phyloP scores from a whole-genome alignment of 30 jellyfish, hydroid and myxozoan species.

The Turritopsis dohrnii region DNA sequence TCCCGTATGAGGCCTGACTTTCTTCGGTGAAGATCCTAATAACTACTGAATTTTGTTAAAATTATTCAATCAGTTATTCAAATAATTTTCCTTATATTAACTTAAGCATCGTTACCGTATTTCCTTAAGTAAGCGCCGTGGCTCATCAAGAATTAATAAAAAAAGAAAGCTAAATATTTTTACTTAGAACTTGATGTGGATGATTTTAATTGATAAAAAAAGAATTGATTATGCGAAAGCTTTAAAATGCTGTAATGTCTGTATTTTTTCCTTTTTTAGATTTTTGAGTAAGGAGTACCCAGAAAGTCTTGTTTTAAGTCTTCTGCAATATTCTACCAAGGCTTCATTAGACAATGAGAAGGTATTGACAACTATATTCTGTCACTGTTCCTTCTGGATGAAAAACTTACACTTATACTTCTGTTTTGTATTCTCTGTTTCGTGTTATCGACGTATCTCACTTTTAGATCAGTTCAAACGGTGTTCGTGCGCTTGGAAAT shows the following conservation, averaged over 20 bases:
- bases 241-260: neutral
- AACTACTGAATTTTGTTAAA: too few relatives aligned
- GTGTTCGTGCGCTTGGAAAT: conserved; percentile 96
- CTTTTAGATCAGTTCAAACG: conserved; percentile 83
- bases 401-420: neutral
- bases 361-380: conserved; percentile 23
- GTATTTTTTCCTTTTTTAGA: conserved; percentile 1
- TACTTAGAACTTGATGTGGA: too few relatives aligned
- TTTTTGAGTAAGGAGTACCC: conserved; percentile 42
- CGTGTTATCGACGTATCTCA: too few relatives aligned
- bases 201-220: too few relatives aligned
- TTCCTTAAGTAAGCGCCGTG: too few relatives aligned
- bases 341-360: conserved; percentile 85
- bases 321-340: conserved; percentile 47
- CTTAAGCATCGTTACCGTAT: too few relatives aligned
- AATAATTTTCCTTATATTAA: too few relatives aligned
- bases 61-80: too few relatives aligned
- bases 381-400: neutral
- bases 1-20: too few relatives aligned
- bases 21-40: too few relatives aligned
- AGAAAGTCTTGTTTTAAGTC: conserved; percentile 30
- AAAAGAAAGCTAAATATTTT: too few relatives aligned
- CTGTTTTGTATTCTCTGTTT: neutral
- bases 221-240: neutral
- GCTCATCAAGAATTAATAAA: too few relatives aligned